phyloP scores from a whole-genome alignment of 2,113 vertebrate genomes.

The Leptocoma aspasia region DNA sequence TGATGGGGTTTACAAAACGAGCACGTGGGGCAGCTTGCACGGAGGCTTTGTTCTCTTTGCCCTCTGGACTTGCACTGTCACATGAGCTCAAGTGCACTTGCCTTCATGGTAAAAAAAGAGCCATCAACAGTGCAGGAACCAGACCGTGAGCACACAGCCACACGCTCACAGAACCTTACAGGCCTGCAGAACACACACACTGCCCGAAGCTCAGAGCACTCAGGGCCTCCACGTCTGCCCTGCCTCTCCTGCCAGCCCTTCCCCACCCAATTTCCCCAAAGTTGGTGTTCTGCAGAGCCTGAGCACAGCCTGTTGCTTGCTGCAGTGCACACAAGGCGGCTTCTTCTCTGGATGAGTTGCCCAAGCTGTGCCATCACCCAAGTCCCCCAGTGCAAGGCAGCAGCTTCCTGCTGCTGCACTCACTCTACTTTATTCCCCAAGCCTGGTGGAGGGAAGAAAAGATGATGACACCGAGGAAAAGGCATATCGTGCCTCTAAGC shows the following conservation, averaged over 20 bases:
- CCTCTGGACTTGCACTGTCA: background rate
- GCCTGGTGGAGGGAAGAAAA: fast-evolving
- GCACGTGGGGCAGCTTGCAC: background rate
- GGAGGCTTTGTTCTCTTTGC: background rate
- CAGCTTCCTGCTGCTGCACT: background rate
- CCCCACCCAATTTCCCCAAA: background rate
- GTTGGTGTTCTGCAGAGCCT: background rate
- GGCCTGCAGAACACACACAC: fast-evolving
- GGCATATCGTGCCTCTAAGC: background rate
- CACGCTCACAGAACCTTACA: fast-evolving
- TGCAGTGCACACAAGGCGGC: background rate
- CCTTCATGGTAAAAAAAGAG: fast-evolving
- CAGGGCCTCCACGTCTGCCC: background rate
- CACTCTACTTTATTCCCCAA: background rate
- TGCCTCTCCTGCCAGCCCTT: background rate
- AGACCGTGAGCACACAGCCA: background rate
- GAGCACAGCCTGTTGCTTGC: background rate
- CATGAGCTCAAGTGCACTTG: background rate
- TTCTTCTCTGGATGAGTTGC: background rate
- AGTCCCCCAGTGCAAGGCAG: background rate
- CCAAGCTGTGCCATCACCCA: background rate
- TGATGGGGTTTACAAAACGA: background rate
- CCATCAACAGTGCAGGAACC: background rate
- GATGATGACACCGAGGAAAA: background rate
- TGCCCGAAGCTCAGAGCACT: background rate